Base-by-base conservation (phyloP, 2,113 vertebrate species). In the Paracanthobrama guichenoti region DNA sequence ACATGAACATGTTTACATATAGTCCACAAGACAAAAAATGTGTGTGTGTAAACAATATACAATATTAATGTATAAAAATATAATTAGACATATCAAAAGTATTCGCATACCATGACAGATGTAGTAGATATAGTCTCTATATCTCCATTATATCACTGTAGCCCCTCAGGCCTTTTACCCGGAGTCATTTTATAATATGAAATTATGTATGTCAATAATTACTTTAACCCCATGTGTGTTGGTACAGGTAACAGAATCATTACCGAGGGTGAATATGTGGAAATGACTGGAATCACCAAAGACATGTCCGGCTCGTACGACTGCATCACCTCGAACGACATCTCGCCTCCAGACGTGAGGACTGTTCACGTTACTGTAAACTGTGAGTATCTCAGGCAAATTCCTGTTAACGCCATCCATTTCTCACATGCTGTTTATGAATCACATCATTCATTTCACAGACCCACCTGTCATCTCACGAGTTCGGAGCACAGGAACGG, bases 281-380 rank as follows among this genome's bases (percentile, higher is more conserved):
- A 97, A 89, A 96, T 99, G 93, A 95, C 93, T 0, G 95, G 92
- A 83, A 94, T 99, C 92, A 97, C 96, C 5, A 96, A 96, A 88
- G 97, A 99, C 81, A 97, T 98, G 89, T 98, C 98, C 0, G 98
- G 98, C n/a, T 94, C 96, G 1, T 99, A 99, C 0, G 97, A 99
- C 53, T 99, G 98, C 94, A 97, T 96, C 0, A 96, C 98, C 0
- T 94, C 96, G 72, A 99, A 99, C 0, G 97, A 98, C 0, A 97
- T 99, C n/a, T 96, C 96, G 0, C 91, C 91, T 1, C 95, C 98
- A 0, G 97, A 98, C 0, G 92, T 97, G 82, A 89, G 96, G 90
- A 97, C 94, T 86, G 96, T 99, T 46, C 96, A 95, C 88, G 95
- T 99, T 84, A 97, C 96, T 0, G 97, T 99, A 31, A 99, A 99